A percentile compares a stretch with the other conserved stretches of the same genome.
These are phyloP conservation scores for Piprites chloris DNA, from an alignment of 2,113 vertebrate genomes.

Conservation along the genomic window DNA sequence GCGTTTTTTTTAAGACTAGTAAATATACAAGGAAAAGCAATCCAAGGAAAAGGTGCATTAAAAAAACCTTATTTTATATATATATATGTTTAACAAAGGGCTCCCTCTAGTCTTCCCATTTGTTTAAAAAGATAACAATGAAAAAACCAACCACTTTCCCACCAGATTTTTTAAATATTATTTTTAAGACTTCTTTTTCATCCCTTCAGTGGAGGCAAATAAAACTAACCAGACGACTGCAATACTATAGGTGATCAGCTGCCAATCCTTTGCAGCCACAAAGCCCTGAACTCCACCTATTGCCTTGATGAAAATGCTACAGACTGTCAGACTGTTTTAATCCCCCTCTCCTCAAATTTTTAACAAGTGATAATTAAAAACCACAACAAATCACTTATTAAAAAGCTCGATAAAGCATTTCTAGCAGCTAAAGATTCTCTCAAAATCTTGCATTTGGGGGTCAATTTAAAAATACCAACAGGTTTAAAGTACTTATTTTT, in stretches of 20 bases:
- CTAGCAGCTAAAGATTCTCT: background rate
- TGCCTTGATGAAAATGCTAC: background rate
- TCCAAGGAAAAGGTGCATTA: background rate
- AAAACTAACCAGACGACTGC: background rate
- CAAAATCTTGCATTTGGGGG: background rate
- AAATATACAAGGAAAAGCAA: background rate
- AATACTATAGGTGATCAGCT: background rate
- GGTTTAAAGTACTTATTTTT: background rate
- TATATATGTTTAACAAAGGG: background rate
- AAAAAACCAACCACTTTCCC: background rate
- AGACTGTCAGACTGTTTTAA: background rate
- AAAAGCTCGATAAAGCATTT: background rate
- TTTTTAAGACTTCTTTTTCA: background rate
- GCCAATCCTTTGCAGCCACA: background rate
- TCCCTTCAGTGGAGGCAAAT: background rate
- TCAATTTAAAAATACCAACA: background rate
- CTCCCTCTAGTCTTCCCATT: background rate
- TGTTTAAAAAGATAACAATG: background rate
- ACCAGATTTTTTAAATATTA: background rate
- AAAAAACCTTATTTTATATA: rapidly evolving
- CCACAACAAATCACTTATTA: background rate
- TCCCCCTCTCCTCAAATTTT: background rate
- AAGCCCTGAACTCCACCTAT: background rate
- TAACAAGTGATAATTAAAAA: background rate
- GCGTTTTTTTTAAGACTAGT: background rate